Evolutionary conservation across 2,113 vertebrate species (phyloP), one percentile per base, ranked within the genome.

Genomic region (Diphyllodes magnificus): DNA sequence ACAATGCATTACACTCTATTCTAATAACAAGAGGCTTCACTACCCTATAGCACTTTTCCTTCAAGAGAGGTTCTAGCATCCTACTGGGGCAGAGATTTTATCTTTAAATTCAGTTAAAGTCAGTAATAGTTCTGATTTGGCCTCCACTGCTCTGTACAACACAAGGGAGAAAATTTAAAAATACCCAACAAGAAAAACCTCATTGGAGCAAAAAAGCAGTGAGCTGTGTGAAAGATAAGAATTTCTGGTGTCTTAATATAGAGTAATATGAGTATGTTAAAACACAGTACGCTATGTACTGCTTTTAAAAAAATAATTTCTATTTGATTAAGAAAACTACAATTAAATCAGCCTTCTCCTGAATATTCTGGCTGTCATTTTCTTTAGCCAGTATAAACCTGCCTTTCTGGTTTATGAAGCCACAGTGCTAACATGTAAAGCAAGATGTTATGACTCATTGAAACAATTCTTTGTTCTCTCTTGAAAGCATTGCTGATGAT

Each of bases 381-480:
- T 96, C 44, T 94, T 91, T 69, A 96, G 66, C 90, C 64, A 89
- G 93, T 84, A 80, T 71, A 97, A 98, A 98, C 97, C 96, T 97
- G 98, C 90, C 95, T 96, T 97, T 98, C 97, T 96, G 95, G 97
- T 97, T 98, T 97, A 80, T 66, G 76, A 94, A 94, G 71, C 93
- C 56, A 37, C 9, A 20, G 53, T 90, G 86, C 88, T 96, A 96
- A 96, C 93, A 84, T 90, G 82, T 86, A 95, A 93, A 95, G 69
- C 83, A 95, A 95, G 93, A 81, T 89, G 30, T 95, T 97, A 96
- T 97, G 97, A 98, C 75, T 98, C 95, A 95, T 93, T 95, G 16
- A 54, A 97, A 84, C 72, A 95, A 96, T 96, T 96, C 96, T 97
- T 98, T 98, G 97, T 98, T 98, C 96, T 85, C 79, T 92, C 60